A percentile compares a stretch with the other conserved stretches of the same genome.
phyloP scores from a whole-genome alignment of 1,140 invertebrate genomes.

The Elymnias hypermnestra region DNA sequence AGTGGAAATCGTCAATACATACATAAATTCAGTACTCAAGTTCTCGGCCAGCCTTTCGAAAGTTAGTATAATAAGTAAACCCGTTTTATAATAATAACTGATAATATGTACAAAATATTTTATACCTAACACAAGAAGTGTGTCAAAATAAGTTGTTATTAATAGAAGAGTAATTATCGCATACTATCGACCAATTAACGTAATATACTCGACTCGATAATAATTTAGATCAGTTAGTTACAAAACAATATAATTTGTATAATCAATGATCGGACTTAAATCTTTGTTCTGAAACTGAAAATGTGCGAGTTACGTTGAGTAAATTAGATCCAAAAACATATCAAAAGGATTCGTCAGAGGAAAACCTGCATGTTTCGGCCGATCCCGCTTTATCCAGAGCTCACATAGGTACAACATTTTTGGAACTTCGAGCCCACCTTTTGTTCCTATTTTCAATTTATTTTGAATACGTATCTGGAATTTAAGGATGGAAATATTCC shows the following conservation, averaged over 20 bases:
- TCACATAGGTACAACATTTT: conserved; percentile 44
- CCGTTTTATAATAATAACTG: no score
- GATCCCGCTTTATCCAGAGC: conserved; percentile 46
- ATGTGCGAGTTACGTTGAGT: conserved; percentile 41
- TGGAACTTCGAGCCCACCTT: conserved; percentile 19
- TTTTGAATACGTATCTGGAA: conserved; percentile 4
- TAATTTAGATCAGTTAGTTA: no score
- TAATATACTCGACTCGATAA: no score
- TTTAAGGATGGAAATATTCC: not conserved
- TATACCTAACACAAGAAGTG: no score
- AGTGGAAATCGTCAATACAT: no score
- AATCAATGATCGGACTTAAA: not conserved
- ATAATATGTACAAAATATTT: no score
- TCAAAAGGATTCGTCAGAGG: conserved; percentile 55
- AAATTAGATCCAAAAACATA: conserved; percentile 65
- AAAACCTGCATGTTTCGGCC: conserved; percentile 35
- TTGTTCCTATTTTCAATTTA: conserved; percentile 25
- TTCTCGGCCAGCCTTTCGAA: no score
- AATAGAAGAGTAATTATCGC: no score
- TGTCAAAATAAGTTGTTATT: no score
- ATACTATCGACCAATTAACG: no score
- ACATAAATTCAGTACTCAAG: no score
- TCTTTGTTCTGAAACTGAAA: conserved; percentile 13
- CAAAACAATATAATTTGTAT: not conserved
- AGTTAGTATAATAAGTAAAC: no score